Evolutionary conservation across 2,113 vertebrate species (phyloP), one percentile per base, ranked within the genome.

Genomic region (Sturnus vulgaris): DNA sequence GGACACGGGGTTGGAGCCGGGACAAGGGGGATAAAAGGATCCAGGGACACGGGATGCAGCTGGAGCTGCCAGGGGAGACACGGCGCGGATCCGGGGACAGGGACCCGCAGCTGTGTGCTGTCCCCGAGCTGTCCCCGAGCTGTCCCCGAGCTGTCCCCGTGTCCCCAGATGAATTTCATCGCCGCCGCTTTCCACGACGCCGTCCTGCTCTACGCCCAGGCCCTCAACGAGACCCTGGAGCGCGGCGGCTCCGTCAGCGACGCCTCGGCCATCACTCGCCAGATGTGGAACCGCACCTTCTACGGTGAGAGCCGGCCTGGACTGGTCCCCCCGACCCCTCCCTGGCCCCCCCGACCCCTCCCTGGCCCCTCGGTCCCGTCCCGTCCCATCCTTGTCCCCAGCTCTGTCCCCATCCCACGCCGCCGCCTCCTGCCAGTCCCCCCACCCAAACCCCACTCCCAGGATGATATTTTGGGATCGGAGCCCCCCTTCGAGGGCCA

Each of bases 221-320:
- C 98, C 0, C 94, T 97, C 76, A 96, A 95, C 0, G 98, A 98
- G 96, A 98, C 97, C 0, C 92, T 98, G 65, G 91, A 89, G 23
- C 90, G 35, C 1, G 98, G 97, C 2, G 98, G 98, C 25, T 82
- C 92, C 27, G 15, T 97, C 59, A 52, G 92, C 11, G 95, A 98
- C 1, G 96, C 97, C 50, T 83, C 95, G 1, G 82, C 86, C 53
- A n/a, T 98, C 92, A 98, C 97, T 7, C 94, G 47, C 30, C 90
- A 97, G 63, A 98, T 98, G 98, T 98, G 98, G 97, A 98, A 98
- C 94, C 96, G 98, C 13, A 98, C 97, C 47, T 98, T 98, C 91
- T 96, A 96, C 11, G 98, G 98, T 98, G 55, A 92, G 95, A 7
- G 18, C 55, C 20, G 2, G 4, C n/a, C 49, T 47, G 47, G 47